These are phyloP conservation scores for Melitaea athalia DNA, from an alignment of 2,888 invertebrate species.

Conservation along the genomic window DNA sequence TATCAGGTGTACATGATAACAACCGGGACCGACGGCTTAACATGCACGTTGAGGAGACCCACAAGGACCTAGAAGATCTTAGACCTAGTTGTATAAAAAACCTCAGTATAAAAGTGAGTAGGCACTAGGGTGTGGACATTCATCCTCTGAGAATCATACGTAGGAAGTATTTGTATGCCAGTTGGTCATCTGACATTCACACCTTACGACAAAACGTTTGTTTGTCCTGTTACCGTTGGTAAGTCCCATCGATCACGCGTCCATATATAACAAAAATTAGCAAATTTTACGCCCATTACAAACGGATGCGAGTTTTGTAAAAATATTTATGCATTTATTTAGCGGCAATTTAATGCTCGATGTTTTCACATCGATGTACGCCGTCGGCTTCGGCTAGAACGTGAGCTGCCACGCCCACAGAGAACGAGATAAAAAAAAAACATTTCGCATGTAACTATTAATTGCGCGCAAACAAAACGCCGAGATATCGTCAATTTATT, in stretches of 20 bases:
- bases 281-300: neutral
- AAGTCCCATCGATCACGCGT: no score
- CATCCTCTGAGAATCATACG: no score
- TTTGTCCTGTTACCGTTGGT: no score
- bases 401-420: constrained; percentile 33
- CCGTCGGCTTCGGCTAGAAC: constrained; percentile 18
- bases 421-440: constrained; percentile 21
- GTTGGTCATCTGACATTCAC: constrained; percentile 1
- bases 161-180: neutral
- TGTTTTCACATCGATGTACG: constrained; percentile 2
- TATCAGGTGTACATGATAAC: no score
- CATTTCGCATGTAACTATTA: constrained; percentile 22
- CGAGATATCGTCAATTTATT: constrained; percentile 4
- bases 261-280: neutral
- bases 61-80: no score
- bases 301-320: neutral
- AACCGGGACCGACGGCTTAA: no score
- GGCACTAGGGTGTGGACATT: no score
- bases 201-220: neutral
- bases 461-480: constrained; percentile 8
- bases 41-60: no score
- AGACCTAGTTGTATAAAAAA: no score
- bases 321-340: constrained; percentile 3
- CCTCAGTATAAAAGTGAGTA: no score
- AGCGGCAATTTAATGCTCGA: neutral